Conservation (phyloP, 2,113 vertebrate genomes). For the Raphicerus campestris region DNA sequence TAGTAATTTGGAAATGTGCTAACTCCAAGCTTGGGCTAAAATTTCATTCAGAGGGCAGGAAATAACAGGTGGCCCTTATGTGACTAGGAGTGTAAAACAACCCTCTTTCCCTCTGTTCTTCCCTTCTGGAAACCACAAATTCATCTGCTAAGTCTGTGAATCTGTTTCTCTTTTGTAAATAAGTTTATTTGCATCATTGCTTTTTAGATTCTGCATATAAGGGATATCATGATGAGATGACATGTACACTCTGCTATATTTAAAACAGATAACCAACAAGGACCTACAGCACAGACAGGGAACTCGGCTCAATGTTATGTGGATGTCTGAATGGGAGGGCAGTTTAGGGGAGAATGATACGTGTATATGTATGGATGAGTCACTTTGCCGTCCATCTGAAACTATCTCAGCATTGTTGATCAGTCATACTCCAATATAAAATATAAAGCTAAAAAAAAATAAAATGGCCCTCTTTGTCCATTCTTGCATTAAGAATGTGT, state of each 20-base stretch:
- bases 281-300: not conserved
- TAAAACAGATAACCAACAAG: not conserved
- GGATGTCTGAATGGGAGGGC: not conserved
- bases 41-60: not conserved
- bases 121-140: not conserved
- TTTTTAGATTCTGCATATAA: not conserved
- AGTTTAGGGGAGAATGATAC: not conserved
- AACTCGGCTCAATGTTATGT: not conserved
- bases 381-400: not conserved
- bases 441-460: not conserved
- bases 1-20: not conserved
- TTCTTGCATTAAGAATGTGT: not conserved
- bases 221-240: not conserved
- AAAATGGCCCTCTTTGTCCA: not conserved
- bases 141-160: not conserved
- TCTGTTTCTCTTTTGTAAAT: not conserved
- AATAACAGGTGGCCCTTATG: not conserved
- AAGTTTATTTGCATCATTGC: not conserved
- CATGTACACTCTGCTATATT: not conserved
- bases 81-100: not conserved
- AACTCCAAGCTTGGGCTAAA: not conserved
- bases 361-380: not conserved
- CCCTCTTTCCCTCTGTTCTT: not conserved
- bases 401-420: not conserved
- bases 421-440: not conserved